phyloP scores from a whole-genome alignment of 2,888 invertebrate species.

The Drosophila prostipennis region DNA sequence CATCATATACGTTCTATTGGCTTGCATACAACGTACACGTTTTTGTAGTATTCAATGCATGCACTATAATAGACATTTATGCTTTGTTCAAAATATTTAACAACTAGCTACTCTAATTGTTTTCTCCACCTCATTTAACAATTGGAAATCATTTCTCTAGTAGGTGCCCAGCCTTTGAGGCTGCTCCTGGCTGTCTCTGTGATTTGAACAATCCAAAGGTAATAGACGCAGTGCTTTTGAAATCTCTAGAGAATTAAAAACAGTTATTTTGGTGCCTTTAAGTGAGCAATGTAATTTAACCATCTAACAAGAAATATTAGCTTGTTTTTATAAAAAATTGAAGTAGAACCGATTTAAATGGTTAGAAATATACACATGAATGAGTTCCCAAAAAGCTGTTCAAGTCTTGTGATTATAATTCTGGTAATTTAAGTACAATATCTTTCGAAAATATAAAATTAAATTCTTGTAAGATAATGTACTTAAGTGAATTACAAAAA shows the following conservation, averaged over 20 bases:
- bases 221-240: slow-evolving; percentile 3
- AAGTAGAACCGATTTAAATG: not conserved
- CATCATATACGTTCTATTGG: slow-evolving; percentile 40
- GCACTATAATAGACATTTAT: slow-evolving; percentile 37
- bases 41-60: slow-evolving; percentile 4
- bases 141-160: slow-evolving; percentile 7
- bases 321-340: no score
- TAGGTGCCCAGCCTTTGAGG: slow-evolving; percentile 17
- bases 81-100: slow-evolving; percentile 39
- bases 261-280: not conserved
- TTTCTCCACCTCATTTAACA: not conserved
- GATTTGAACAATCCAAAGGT: slow-evolving; percentile 5
- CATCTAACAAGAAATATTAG: no score
- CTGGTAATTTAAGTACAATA: not conserved
- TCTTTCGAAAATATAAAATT: not conserved
- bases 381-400: not conserved
- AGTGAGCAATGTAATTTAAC: not conserved
- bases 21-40: slow-evolving; percentile 13
- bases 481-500: no score
- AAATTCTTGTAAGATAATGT: no score
- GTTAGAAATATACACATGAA: not conserved
- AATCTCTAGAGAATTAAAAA: slow-evolving; percentile 4
- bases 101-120: slow-evolving; percentile 15
- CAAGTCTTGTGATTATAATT: not conserved
- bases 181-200: slow-evolving; percentile 1